A percentile compares a stretch with the other conserved stretches of the same genome.
These are phyloP conservation scores for Rhombomys opimus DNA, from an alignment of 2,113 vertebrate species.

Conservation along the genomic window DNA sequence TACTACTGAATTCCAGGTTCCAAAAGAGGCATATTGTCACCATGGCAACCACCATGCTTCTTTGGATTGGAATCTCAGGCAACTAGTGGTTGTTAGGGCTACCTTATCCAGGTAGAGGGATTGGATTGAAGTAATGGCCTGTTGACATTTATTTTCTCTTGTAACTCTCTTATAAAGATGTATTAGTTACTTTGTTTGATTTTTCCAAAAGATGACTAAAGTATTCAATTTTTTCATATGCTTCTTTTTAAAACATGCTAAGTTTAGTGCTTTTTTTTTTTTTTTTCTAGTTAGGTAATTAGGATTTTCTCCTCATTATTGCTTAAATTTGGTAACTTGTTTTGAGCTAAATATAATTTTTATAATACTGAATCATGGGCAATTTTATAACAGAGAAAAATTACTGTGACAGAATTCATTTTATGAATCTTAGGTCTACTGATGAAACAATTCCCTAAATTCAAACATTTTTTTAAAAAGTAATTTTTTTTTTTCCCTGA, in stretches of 20 bases:
- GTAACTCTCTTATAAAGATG: not conserved
- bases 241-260: conserved; percentile 45
- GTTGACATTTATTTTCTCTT: conserved; percentile 57
- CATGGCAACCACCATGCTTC: conserved; percentile 72
- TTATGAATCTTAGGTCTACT: conserved; percentile 43
- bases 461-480: conserved; percentile 21
- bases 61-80: conserved; percentile 67
- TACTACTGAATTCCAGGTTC: conserved; percentile 72
- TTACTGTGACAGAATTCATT: conserved; percentile 41
- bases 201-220: conserved; percentile 48
- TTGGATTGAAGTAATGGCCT: not conserved
- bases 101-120: conserved; percentile 9
- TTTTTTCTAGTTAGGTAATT: conserved; percentile 46
- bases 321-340: conserved; percentile 57
- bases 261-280: conserved; percentile 42
- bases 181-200: conserved; percentile 55
- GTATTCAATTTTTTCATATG: conserved; percentile 8
- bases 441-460: conserved; percentile 8
- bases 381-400: conserved; percentile 55
- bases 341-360: conserved; percentile 56
- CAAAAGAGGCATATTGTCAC: conserved; percentile 75
- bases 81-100: conserved; percentile 47
- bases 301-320: conserved; percentile 36
- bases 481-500: not conserved
- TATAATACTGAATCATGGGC: conserved; percentile 47